Evolutionary conservation across 2,113 vertebrate species (phyloP).

Genomic region (Amblyornis subalaris): DNA sequence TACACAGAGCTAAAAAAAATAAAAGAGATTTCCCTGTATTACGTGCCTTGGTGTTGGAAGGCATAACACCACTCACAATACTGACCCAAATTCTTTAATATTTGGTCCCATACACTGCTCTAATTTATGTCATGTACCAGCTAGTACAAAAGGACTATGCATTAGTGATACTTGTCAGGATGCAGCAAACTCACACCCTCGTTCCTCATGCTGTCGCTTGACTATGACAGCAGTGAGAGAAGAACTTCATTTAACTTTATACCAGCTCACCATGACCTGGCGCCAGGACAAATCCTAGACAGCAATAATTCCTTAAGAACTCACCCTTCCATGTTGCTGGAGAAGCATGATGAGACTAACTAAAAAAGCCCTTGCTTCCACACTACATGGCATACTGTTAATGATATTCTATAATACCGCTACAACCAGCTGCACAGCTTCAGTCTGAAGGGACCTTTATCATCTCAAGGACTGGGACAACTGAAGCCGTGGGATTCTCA

Average conservation of each 20-base stretch:
- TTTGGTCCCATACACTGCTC: not conserved
- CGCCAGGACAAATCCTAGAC: not conserved
- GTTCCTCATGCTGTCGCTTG: not conserved
- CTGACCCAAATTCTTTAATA: not conserved
- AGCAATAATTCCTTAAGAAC: not conserved
- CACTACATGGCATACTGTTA: not conserved
- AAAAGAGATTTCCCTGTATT: not conserved
- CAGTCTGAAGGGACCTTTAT: not conserved
- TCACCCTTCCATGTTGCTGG: not conserved
- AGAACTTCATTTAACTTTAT: not conserved
- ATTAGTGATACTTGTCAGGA: not conserved
- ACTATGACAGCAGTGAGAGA: not conserved
- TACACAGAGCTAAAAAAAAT: not conserved
- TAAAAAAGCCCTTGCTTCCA: not conserved
- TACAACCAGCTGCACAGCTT: not conserved
- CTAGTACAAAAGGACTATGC: not conserved
- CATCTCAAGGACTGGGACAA: not conserved
- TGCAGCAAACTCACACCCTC: not conserved
- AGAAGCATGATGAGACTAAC: not conserved
- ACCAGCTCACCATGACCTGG: not conserved
- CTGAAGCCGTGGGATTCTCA: not conserved
- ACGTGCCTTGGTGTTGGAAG: not conserved
- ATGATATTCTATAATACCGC: rapidly evolving
- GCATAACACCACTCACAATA: not conserved
- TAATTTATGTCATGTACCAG: not conserved